These are phyloP conservation scores for Dermochelys coriacea DNA, from an alignment of 2,797 vertebrate species.

Conservation along the genomic window DNA sequence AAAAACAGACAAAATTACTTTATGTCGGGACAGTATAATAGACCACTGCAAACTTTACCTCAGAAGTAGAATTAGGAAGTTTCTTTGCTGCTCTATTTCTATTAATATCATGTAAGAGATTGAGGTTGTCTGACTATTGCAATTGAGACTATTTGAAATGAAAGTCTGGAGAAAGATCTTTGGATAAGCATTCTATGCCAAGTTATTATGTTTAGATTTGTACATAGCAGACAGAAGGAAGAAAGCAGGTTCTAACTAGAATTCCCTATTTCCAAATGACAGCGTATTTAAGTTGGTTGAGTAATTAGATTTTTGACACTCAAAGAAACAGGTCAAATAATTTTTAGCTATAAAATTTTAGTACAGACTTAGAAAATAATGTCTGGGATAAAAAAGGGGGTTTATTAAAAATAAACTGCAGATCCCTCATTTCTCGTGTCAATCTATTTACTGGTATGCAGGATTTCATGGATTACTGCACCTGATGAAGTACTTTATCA, in stretches of 20 bases:
- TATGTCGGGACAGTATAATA: neutral
- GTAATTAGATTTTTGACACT: neutral
- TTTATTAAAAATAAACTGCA: neutral
- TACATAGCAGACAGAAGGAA: neutral
- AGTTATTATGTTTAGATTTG: neutral
- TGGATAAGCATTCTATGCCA: neutral
- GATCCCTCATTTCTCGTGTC: neutral
- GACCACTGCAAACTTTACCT: neutral
- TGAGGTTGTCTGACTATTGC: neutral
- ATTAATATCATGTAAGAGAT: neutral
- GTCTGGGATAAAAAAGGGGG: neutral
- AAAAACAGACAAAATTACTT: neutral
- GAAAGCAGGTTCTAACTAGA: neutral
- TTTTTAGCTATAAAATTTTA: neutral
- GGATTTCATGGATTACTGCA: slow-evolving; percentile 43
- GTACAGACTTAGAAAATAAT: neutral
- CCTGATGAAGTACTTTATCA: slow-evolving; percentile 44
- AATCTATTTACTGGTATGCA: neutral
- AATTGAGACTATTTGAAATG: neutral
- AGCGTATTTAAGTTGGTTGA: neutral
- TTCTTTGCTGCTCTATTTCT: neutral
- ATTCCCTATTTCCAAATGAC: neutral
- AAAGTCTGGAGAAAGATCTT: neutral
- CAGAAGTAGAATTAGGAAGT: neutral
- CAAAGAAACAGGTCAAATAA: neutral